Evolutionary conservation across 2,113 vertebrate species (phyloP).

Genomic region (Petroica traversi): DNA sequence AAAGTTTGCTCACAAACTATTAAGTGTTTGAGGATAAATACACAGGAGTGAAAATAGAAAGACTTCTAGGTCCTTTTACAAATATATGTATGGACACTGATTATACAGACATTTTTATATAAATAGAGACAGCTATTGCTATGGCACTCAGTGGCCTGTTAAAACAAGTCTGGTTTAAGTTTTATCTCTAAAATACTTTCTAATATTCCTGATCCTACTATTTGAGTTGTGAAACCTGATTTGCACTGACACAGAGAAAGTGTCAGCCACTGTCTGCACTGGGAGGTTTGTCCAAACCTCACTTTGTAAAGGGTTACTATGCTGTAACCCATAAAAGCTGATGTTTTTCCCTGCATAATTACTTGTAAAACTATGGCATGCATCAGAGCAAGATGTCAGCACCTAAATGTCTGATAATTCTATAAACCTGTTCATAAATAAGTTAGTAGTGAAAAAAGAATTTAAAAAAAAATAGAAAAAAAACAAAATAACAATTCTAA

Average conservation of each 20-base stretch:
- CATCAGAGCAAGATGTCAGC: neutral
- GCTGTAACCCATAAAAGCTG: neutral
- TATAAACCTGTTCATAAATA: neutral
- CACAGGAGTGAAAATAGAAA: neutral
- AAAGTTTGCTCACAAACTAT: neutral
- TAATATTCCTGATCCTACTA: neutral
- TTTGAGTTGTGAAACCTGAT: neutral
- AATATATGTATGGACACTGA: neutral
- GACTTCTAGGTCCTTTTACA: neutral
- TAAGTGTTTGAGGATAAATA: neutral
- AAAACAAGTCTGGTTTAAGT: neutral
- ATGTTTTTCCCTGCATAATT: neutral
- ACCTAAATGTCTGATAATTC: neutral
- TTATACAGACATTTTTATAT: neutral
- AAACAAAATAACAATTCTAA: neutral
- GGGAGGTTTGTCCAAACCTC: neutral
- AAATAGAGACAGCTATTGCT: neutral
- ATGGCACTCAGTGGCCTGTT: neutral
- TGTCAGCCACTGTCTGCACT: neutral
- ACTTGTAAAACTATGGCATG: rapidly evolving
- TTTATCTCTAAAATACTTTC: neutral
- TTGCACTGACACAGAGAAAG: neutral
- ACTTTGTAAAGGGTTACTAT: neutral
- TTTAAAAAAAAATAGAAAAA: neutral
- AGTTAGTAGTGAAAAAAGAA: neutral